Conservation (phyloP, 2,888 invertebrate species). For the Tetramorium bicarinatum region DNA sequence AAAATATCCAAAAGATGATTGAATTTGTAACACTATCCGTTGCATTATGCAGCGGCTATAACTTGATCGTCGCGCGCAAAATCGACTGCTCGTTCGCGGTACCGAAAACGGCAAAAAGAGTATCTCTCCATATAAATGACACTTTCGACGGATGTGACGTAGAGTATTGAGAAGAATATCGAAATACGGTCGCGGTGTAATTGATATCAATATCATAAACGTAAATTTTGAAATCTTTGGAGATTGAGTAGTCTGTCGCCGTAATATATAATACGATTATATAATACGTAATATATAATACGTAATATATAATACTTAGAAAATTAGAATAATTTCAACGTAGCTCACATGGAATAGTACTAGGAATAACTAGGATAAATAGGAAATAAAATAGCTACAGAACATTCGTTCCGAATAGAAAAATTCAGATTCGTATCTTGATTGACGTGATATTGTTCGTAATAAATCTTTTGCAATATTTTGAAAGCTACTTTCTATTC, state of each 20-base stretch:
- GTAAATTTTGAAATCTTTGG: not conserved
- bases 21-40: slow-evolving; percentile 51
- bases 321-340: not conserved
- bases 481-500: not conserved
- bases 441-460: not conserved
- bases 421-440: not conserved
- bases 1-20: slow-evolving; percentile 57
- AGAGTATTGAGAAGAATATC: slow-evolving; percentile 14
- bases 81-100: slow-evolving; percentile 29
- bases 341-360: not conserved
- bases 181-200: not conserved
- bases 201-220: not conserved
- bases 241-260: not conserved
- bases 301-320: not conserved
- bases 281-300: no score
- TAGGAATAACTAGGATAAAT: not conserved
- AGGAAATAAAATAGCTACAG: not conserved
- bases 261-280: not conserved
- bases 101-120: slow-evolving; percentile 33
- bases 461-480: not conserved
- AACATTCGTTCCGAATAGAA: not conserved
- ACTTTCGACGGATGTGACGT: not conserved
- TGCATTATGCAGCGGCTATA: slow-evolving; percentile 42
- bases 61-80: slow-evolving; percentile 27
- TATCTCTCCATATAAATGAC: slow-evolving; percentile 2